Conservation (phyloP, 2,888 invertebrate species). For the Geotrupes spiniger region DNA sequence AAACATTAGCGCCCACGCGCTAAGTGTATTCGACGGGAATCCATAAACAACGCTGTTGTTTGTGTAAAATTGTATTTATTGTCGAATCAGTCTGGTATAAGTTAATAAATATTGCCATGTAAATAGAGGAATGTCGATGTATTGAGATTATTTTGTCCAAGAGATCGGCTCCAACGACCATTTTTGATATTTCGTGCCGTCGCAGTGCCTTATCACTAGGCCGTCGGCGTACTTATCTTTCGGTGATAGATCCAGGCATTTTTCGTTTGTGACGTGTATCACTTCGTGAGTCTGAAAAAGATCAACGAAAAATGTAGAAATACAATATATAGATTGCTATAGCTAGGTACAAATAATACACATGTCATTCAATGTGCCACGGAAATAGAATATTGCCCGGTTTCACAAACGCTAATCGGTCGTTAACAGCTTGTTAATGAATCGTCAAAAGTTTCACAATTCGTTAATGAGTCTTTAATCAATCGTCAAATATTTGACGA, state of each 20-base stretch:
- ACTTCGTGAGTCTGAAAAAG: constrained; percentile 52
- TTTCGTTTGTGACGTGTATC: constrained; percentile 55
- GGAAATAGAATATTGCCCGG: too few relatives aligned
- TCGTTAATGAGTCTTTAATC: too few relatives aligned
- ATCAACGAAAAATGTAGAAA: constrained; percentile 17
- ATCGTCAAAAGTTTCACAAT: too few relatives aligned
- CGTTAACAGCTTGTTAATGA: too few relatives aligned
- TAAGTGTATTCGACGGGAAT: too few relatives aligned
- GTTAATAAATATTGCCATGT: neutral
- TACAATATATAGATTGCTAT: too few relatives aligned
- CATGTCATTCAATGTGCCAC: too few relatives aligned
- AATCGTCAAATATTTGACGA: too few relatives aligned
- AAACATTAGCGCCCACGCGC: constrained; percentile 14
- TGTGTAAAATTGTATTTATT: constrained; percentile 1
- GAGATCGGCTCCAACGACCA: constrained; percentile 67
- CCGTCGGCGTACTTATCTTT: constrained; percentile 51
- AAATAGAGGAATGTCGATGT: constrained; percentile 4
- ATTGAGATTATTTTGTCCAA: constrained; percentile 54
- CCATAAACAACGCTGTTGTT: constrained; percentile 4
- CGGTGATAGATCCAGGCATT: constrained; percentile 57
- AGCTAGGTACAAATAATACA: too few relatives aligned
- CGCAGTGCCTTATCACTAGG: constrained; percentile 60
- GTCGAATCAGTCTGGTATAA: neutral
- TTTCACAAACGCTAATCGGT: too few relatives aligned
- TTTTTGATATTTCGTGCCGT: constrained; percentile 58